phyloP scores from a whole-genome alignment of 2,797 vertebrate genomes.

The Garrulus glandarius region DNA sequence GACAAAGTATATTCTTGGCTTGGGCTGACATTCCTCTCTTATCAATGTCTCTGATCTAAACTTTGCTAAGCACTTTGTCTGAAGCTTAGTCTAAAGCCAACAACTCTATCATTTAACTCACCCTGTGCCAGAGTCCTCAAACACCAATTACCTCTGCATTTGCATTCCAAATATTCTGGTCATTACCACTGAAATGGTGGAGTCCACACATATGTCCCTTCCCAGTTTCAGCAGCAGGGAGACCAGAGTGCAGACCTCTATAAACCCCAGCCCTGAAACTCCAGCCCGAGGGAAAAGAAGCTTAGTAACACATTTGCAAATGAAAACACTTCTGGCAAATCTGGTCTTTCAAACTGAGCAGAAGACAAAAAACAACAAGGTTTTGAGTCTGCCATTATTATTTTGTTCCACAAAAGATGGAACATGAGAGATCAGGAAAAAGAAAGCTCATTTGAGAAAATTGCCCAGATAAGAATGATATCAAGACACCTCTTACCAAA shows the following conservation, averaged over 20 bases:
- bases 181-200: neutral
- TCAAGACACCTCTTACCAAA: neutral
- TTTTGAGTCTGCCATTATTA: neutral
- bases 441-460: neutral
- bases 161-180: neutral
- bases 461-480: neutral
- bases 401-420: neutral
- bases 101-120: neutral
- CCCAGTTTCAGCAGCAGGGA: neutral
- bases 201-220: neutral
- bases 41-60: constrained; percentile 32
- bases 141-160: neutral
- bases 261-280: neutral
- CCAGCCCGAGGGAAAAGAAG: neutral
- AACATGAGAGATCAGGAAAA: neutral
- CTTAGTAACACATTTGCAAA: neutral
- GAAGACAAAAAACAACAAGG: neutral
- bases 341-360: neutral
- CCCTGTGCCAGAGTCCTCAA: neutral
- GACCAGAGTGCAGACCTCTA: neutral
- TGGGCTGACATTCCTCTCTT: constrained; percentile 21
- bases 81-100: neutral
- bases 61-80: neutral
- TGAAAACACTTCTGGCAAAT: neutral
- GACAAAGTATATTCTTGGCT: neutral